These are phyloP conservation scores for Neodiprion pinetum DNA, from an alignment of 1,140 invertebrate genomes.

Conservation along the genomic window DNA sequence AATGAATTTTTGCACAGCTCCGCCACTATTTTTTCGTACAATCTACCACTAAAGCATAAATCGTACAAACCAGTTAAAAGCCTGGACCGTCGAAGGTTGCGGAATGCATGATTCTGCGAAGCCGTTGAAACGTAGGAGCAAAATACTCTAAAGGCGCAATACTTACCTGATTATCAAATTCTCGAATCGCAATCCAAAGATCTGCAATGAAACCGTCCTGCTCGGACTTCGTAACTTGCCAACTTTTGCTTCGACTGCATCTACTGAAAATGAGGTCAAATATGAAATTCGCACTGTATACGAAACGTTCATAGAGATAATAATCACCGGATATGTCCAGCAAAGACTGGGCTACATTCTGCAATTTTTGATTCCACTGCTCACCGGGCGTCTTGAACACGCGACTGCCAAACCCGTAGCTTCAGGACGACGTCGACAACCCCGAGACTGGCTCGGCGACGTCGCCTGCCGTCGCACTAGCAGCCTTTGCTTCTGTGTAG, in stretches of 20 bases:
- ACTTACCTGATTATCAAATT: no score
- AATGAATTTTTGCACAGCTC: no score
- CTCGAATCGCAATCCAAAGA: no score
- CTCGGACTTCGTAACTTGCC: constrained; percentile 19
- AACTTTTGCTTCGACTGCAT: neutral
- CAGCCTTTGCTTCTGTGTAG: neutral
- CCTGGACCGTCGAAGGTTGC: no score
- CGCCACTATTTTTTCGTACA: no score
- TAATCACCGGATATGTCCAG: neutral
- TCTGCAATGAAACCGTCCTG: constrained; percentile 6
- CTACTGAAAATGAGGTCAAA: neutral
- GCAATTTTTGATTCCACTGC: constrained; percentile 29
- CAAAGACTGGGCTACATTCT: neutral
- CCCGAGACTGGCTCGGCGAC: constrained; percentile 6
- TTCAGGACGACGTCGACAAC: constrained; percentile 23
- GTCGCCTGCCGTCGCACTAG: constrained; percentile 1
- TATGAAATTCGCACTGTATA: neutral
- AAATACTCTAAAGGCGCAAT: no score
- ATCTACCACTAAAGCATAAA: no score
- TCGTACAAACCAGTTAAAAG: no score
- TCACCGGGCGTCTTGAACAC: constrained; percentile 45
- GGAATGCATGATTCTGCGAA: no score
- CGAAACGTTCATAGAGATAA: neutral
- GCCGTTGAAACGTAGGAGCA: no score
- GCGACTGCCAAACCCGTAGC: constrained; percentile 44